Evolutionary conservation across 2,113 vertebrate genomes (phyloP).

Genomic region (Hemicordylus capensis): DNA sequence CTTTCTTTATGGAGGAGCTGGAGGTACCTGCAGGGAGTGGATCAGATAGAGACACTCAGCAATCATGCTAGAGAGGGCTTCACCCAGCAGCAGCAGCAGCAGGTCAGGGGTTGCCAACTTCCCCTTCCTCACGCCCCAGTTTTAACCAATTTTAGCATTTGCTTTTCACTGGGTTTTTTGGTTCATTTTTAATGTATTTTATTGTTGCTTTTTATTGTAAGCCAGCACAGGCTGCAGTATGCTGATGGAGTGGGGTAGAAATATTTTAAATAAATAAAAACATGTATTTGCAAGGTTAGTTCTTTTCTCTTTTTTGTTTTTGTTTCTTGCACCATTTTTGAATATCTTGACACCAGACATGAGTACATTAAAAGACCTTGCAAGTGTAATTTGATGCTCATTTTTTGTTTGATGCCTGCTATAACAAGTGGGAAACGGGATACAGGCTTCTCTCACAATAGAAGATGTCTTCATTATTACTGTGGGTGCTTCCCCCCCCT

Average conservation of each 20-base stretch:
- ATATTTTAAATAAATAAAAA: background rate
- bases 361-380: background rate
- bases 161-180: too few species aligned
- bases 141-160: too few species aligned
- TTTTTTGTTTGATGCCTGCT: background rate
- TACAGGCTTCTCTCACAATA: background rate
- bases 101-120: too few species aligned
- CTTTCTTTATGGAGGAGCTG: too few species aligned
- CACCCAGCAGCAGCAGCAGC: too few species aligned
- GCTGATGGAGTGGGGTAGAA: background rate
- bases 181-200: background rate
- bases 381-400: conserved; percentile 5
- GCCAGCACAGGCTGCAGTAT: too few species aligned
- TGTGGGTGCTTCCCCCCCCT: too few species aligned
- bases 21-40: too few species aligned
- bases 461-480: background rate
- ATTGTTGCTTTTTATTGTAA: background rate
- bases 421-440: background rate
- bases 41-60: too few species aligned
- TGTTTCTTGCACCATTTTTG: background rate
- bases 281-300: background rate
- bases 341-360: background rate
- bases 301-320: too few species aligned
- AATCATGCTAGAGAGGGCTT: too few species aligned
- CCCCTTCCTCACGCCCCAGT: too few species aligned